Evolutionary conservation across 2,797 vertebrate genomes (phyloP), one percentile per base, ranked within the genome.

Genomic region (Melanotaenia pygmaea): DNA sequence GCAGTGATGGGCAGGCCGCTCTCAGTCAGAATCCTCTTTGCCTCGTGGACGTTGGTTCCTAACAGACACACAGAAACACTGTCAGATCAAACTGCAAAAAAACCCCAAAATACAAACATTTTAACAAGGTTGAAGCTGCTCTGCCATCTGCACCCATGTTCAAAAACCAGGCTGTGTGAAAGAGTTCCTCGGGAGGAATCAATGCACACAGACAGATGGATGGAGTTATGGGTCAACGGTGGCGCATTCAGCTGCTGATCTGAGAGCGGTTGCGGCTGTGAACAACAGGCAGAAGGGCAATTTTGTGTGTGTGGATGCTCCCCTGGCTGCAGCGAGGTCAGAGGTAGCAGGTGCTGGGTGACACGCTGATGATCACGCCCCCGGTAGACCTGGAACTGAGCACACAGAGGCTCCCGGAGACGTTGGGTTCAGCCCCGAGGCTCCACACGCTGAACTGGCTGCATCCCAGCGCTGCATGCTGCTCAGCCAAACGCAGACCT

Each of bases 41-140:
- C 98, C 89, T 99, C 98, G 0, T 95, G 91, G 56, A 99, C 97
- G 11, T 99, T 99, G 67, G 98, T 99, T 50, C 98, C 98, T 99
- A 37, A 67, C 51, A 77, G 37, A 80, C 12, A 72, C 9, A 16
- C 6, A 24, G n/a, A 53, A 63, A 60, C 20, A 14, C 7, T 0
- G 43, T 86, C 62, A 84, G 10, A 67, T 54, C n/a, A 54, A 30
- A 30, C 30, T 18, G 50, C 1, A n/a, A 22, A 24, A 12, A 47
- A 0, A 22, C 69, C 18, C 4, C 30, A 30, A 30, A 30, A 30
- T 5, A 30, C 32, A 34, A 72, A 74, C 70, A 1, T 79, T 35
- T 59, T 40, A 79, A 87, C 68, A 60, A 82, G 76, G 65, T 58
- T 79, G 80, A 74, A 79, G 59, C 69, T 24, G 18, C 68, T 71